Evolutionary conservation across 2,888 invertebrate genomes (phyloP), one percentile per base, ranked within the genome.

Genomic region (Pseudanteris insignis): DNA sequence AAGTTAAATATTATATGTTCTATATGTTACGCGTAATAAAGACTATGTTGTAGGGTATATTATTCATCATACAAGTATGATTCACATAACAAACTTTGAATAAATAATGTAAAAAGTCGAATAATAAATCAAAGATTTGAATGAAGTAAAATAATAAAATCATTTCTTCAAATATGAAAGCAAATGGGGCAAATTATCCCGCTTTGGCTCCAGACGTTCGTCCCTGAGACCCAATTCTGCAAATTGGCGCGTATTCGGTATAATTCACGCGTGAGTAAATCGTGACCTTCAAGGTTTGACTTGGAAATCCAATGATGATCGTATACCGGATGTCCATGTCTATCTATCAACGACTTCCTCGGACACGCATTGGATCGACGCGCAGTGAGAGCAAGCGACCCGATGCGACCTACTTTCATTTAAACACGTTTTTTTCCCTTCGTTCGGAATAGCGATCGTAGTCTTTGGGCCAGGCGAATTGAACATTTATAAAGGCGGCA

Each of bases 201-300:
- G 7, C 25, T n/a, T 40, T 8, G 34, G 25, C 43, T 53, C 30
- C 43, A 36, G 36, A 33, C 46, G n/a, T 3, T 40, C 54, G 66
- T 57, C 67, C 69, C 60, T 64, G 65, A 66, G 55, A 64, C 63
- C 63, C 66, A 65, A 65, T 67, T 67, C 63, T 59, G 46, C 55
- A 67, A 65, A 65, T 68, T 65, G 57, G 43, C 36, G 51, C 32
- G 54, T 46, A 63, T 61, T 67, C 63, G 63, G 36, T 33, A 41
- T 37, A 38, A 43, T 43, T 59, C 55, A 63, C 38, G 55, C 47
- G 47, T 28, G 38, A 21, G 44, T 24, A 48, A 51, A 11, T 36
- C 25, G 21, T 24, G 44, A 36, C 54, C 48, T 44, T 54, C 43
- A 15, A 26, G 18, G 25, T 26, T 10, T 2, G 8, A 36, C 24